Conservation (phyloP, 2,888 invertebrate genomes). For the Cheilosia impressa region DNA sequence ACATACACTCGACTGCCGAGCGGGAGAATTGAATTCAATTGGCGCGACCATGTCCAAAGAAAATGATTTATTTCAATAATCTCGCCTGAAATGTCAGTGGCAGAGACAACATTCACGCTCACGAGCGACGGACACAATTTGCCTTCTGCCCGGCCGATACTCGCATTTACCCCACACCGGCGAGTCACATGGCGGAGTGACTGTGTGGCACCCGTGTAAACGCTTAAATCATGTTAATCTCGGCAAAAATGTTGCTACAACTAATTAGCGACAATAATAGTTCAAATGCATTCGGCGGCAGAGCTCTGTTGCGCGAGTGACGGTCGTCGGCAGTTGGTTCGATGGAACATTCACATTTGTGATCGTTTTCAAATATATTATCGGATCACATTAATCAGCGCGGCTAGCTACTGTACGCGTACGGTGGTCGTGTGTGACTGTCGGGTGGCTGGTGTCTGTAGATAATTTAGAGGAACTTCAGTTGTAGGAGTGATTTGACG, state of each 20-base stretch:
- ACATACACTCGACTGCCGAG: not conserved
- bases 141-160: conserved; percentile 38
- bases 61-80: conserved; percentile 73
- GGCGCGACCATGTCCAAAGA: conserved; percentile 73
- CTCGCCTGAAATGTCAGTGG: conserved; percentile 64
- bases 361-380: conserved; percentile 70
- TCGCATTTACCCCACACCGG: conserved; percentile 5
- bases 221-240: conserved; percentile 72
- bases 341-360: conserved; percentile 50
- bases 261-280: conserved; percentile 73
- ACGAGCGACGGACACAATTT: not conserved
- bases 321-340: conserved; percentile 15
- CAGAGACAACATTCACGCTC: conserved; percentile 36
- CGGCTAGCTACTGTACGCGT: conserved; percentile 55
- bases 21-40: conserved; percentile 63
- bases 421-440: conserved; percentile 9
- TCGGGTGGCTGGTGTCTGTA: too few species aligned
- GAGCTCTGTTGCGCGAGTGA: not conserved
- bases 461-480: conserved; percentile 27
- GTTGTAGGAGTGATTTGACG: conserved; percentile 44
- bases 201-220: conserved; percentile 35
- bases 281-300: conserved; percentile 29
- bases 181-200: conserved; percentile 29
- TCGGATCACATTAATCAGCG: conserved; percentile 73
- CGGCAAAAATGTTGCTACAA: conserved; percentile 69